Conservation (phyloP, 2,797 vertebrate genomes). For the Anableps anableps region DNA sequence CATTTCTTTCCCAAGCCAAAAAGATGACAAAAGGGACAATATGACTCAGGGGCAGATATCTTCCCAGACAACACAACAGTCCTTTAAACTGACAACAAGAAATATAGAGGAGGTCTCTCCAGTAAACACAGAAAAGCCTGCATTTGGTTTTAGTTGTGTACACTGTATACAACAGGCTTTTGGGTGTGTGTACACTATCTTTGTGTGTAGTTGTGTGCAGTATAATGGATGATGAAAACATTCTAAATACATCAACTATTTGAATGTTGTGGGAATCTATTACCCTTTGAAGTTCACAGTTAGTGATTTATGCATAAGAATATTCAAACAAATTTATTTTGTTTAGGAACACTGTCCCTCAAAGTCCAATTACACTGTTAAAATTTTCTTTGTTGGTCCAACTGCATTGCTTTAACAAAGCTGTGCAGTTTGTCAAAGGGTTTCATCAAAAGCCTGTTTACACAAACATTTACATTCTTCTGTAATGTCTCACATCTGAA, state of each 20-base stretch:
- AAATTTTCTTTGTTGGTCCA: conserved; percentile 48
- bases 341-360: conserved; percentile 69
- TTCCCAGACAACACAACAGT: conserved; percentile 56
- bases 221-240: conserved; percentile 68
- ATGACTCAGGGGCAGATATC: conserved; percentile 66
- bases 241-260: conserved; percentile 72
- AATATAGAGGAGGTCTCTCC: conserved; percentile 63
- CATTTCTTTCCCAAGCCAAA: conserved; percentile 23
- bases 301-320: conserved; percentile 72
- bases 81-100: conserved; percentile 61
- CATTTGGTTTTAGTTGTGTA: conserved; percentile 71
- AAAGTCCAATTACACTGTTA: conserved; percentile 47
- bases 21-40: conserved; percentile 55
- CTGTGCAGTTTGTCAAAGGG: conserved; percentile 33
- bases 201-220: conserved; percentile 40
- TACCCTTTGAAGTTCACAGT: conserved; percentile 70
- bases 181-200: conserved; percentile 48
- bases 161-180: conserved; percentile 48
- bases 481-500: conserved; percentile 62
- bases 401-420: conserved; percentile 16
- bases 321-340: conserved; percentile 71
- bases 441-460: conserved; percentile 53
- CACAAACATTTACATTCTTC: conserved; percentile 67
- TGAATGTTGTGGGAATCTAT: conserved; percentile 64
- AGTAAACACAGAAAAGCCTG: conserved; percentile 63